Base-by-base conservation (phyloP, 2,888 invertebrate species). In the Melieria crassipennis region DNA sequence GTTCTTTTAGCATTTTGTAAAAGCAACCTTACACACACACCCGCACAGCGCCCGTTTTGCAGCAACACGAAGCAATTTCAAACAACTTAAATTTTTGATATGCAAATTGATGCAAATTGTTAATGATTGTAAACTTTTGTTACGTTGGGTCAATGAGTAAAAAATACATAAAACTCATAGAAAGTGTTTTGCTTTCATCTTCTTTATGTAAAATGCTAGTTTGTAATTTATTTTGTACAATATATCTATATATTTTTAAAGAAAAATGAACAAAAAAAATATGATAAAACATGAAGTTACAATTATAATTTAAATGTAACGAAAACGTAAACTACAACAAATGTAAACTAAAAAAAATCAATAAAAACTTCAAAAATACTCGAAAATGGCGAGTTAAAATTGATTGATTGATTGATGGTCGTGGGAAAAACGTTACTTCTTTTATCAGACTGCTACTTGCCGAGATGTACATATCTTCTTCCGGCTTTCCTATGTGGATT, bases 161-260 rank as follows among this genome's bases (percentile, higher is more conserved):
- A 30, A 57, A 68, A n/a, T 30, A 58, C 43, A 30, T 30, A 30
- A 30, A 30, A 30, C 30, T 30, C 30, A 30, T 43, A 48, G 50
- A 16, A 5, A 68, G 56, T 30, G 61, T 64, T 69, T 48, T 64
- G 63, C 13, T 57, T 45, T 57, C 50, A 61, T 60, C 60, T 63
- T 70, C 69, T 72, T 73, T 68, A 68, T 73, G 69, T 74, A 72
- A 74, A 74, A 67, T 71, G 61, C 70, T 75, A 74, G 75, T 74
- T 73, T 75, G 71, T 75, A 75, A 71, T 73, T 75, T 73, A 73
- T 75, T 75, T 75, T 73, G 68, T 71, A 73, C 69, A 62, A 67
- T 70, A 69, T 71, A 67, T 58, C 66, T 64, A 65, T 61, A 67
- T 50, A 66, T 66, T 60, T 47, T 30, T 30, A 62, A 3, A 55